These are phyloP conservation scores for Rhagonycha fulva DNA, from an alignment of 2,888 invertebrate genomes.

Conservation along the genomic window DNA sequence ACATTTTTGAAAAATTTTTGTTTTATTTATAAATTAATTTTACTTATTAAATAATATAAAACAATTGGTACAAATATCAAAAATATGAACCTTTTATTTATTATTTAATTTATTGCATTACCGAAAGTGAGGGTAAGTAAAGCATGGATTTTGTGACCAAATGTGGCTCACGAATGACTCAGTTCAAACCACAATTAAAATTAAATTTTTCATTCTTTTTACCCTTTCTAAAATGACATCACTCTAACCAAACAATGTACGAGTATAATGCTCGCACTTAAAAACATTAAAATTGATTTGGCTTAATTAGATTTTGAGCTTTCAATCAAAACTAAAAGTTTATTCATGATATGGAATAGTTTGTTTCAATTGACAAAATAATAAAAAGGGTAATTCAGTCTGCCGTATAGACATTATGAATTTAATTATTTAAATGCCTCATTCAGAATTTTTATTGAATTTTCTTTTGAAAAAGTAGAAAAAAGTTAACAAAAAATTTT, in stretches of 20 bases:
- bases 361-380: not conserved
- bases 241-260: not conserved
- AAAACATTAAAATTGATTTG: not conserved
- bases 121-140: not conserved
- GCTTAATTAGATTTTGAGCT: not conserved
- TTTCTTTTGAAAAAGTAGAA: too few species aligned
- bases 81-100: not conserved
- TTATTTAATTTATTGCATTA: not conserved
- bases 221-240: not conserved
- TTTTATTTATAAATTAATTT: too few species aligned
- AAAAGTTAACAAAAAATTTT: too few species aligned
- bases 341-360: not conserved
- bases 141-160: not conserved
- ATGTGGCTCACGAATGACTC: not conserved
- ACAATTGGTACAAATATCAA: not conserved
- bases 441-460: too few species aligned
- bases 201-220: not conserved
- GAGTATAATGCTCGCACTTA: not conserved
- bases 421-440: too few species aligned
- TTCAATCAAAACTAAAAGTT: not conserved
- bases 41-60: not conserved
- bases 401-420: not conserved
- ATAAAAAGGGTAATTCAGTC: not conserved
- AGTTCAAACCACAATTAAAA: not conserved
- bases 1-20: too few species aligned